A percentile compares a stretch with the other conserved stretches of the same genome.
Evolutionary conservation across 2,797 vertebrate genomes (phyloP).

Genomic region (Forpus xanthops): DNA sequence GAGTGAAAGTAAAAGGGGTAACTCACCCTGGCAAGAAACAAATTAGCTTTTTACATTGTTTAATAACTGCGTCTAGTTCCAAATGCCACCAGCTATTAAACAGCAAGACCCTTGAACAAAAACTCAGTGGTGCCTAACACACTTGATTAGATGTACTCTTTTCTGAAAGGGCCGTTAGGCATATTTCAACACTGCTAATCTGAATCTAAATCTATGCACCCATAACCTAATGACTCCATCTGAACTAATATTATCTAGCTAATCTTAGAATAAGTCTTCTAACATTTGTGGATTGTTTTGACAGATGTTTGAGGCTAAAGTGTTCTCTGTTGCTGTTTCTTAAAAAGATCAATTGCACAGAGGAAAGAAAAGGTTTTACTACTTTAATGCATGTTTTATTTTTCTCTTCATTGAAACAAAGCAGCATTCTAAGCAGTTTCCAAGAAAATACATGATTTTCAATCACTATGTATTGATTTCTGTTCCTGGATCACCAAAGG

Average conservation of each 20-base stretch:
- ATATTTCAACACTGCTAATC: conserved; percentile 69
- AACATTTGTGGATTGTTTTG: conserved; percentile 13
- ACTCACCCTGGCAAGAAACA: conserved; percentile 41
- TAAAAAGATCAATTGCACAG: conserved; percentile 50
- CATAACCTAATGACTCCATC: conserved; percentile 39
- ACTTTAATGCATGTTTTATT: conserved; percentile 53
- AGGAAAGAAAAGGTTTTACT: conserved; percentile 47
- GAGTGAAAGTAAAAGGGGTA: conserved; percentile 37
- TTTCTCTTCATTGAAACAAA: conserved; percentile 66
- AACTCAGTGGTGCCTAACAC: conserved; percentile 57
- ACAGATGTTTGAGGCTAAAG: conserved; percentile 40
- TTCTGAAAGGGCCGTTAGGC: conserved; percentile 64
- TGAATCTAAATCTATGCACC: conserved; percentile 42
- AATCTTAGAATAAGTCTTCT: conserved; percentile 21
- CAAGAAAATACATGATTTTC: conserved; percentile 52
- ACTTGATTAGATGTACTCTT: conserved; percentile 60
- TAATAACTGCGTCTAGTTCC: conserved; percentile 63
- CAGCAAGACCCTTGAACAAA: conserved; percentile 53
- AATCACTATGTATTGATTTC: conserved; percentile 59
- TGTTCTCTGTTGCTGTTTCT: conserved; percentile 42
- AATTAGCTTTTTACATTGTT: conserved; percentile 63
- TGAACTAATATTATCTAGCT: conserved; percentile 25
- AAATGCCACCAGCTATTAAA: conserved; percentile 70
- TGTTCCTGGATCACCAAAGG: conserved; percentile 24
- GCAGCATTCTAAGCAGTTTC: conserved; percentile 59